Base-by-base conservation (phyloP, 2,113 vertebrate genomes). In the Thomomys bottae region DNA sequence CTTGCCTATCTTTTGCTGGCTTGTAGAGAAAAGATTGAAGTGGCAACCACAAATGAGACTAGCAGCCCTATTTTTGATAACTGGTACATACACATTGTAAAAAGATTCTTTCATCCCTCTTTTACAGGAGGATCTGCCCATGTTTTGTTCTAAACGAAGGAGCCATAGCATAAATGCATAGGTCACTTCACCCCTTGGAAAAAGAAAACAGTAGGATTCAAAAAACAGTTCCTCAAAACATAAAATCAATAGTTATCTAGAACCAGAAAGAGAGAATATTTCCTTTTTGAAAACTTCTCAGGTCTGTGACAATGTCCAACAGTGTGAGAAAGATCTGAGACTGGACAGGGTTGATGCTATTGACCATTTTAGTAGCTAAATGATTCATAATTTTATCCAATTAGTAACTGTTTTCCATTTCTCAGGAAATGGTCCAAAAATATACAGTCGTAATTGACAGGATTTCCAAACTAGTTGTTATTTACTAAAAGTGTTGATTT, bases 401-500 rank as follows among this genome's bases (percentile, higher is more conserved):
- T 93, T 92, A 81, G 32, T 92, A 8, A 15, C 90, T 84, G 42
- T 8, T 28, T 95, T 73, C 0, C 3, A 5, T 70, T 84, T 2
- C 6, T 79, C 84, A 96, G 89, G 40, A 80, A 89, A 40, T 21
- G 20, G 67, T 96, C 91, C 1, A 0, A 81, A 42, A n/a, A 75
- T 4, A 0, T 34, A 68, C 71, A 85, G 45, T 90, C 89, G 84
- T n/a, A 83, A 94, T 70, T 79, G 95, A 96, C 82, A 95, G 84
- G 54, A 54, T 17, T 95, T 6, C 12, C 85, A 92, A 94, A 90
- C 63, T 89, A 80, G 88, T 90, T 92, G 75, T 96, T 96, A 73
- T 93, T 96, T 90, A 73, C 88, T 96, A 84, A 84, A 96, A 92
- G 72, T 94, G 28, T 95, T 71, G 34, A 32, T 40, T 77, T 93